Base-by-base conservation (phyloP, 2,113 vertebrate genomes). In the Lasiurus cinereus region DNA sequence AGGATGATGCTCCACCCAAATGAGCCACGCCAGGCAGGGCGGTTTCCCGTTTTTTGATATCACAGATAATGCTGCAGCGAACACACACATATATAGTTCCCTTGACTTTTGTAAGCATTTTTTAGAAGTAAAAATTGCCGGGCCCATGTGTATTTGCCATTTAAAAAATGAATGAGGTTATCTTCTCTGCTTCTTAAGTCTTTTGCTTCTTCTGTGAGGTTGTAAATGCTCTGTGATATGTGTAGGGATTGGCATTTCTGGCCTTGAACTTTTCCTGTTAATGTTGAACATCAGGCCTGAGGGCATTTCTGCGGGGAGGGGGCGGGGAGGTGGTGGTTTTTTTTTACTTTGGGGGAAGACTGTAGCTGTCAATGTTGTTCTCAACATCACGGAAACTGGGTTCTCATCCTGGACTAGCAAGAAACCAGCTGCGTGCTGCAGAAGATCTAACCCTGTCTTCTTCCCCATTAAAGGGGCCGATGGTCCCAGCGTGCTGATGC, bases 111-210 rank as follows among this genome's bases (percentile, higher is more conserved):
- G 9, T 69, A 89, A 94, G 66, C 76, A 59, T 70, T 84, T 67
- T 88, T 27, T 69, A 88, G 48, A 91, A 82, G 88, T n/a, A 67
- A 83, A 92, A 89, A 19, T 85, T 24, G 29, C 74, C 59, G 8
- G 24, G 29, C 56, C 33, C n/a, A 7, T 54, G 2, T 64, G 6
- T 50, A 29, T 72, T 64, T 91, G 79, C 56, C 8, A 5, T 77
- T 93, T 9, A 27, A 39, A 80, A 72, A 70, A 73, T 64, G 62
- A 3, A 64, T 64, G 62, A 54, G 3, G 43, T 6, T 52, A 67
- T 59, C 29, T 66, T 80, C 78, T 66, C 66, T 83, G 13, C 29
- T 27, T 7, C 29, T 27, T 7, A n/a, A 52, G 56, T 70, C 1
- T 85, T 76, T 31, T 22, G 14, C 46, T 50, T 89, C 70, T 83